Evolutionary conservation across 2,888 invertebrate genomes (phyloP), one percentile per base, ranked within the genome.

Genomic region (Itoplectis maculator): DNA sequence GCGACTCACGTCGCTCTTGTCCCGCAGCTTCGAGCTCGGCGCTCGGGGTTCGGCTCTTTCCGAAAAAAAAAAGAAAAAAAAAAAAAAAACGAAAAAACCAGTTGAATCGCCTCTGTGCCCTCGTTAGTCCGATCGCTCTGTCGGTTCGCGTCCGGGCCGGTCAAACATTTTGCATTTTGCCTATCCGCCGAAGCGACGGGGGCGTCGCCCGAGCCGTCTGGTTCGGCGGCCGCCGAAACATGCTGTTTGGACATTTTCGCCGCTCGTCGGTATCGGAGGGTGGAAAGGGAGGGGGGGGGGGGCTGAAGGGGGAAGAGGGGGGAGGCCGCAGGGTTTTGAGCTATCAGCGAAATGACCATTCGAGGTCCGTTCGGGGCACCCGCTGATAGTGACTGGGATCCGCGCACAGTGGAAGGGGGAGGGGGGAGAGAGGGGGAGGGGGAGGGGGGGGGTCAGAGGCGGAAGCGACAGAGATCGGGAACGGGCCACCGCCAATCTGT

Each of bases 321-420:
- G 72, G 63, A 77, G 70, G 49, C 37, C 74, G 75, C 70, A 68
- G 81, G 68, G 61, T 69, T 90, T 90, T 88, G 83, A 89, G 90
- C 92, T 91, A 92, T 92, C 92, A 92, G 88, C 90, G 89, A 92
- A 92, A 92, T 92, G 92, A 90, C 92, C 91, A 91, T 89, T 88
- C 89, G 89, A 82, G 81, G 69, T 70, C 63, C 82, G 61, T 78
- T 82, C 77, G 83, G 68, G 72, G 79, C 37, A 70, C 59, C 51
- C 45, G 20, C 40, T 15, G 74, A 77, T 72, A 68, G 73, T 75
- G 66, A 69, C 42, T 45, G 40, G 11, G 20, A 75, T 40, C 29
- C 29, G 29, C 29, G 5, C 29, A 29, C 29, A 29, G 29, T 3
- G 29, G 29, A 29, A 29, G 29, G 29, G 5, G 29, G 5, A 56